phyloP scores from a whole-genome alignment of 2,888 invertebrate genomes.

The Deilephila elpenor region DNA sequence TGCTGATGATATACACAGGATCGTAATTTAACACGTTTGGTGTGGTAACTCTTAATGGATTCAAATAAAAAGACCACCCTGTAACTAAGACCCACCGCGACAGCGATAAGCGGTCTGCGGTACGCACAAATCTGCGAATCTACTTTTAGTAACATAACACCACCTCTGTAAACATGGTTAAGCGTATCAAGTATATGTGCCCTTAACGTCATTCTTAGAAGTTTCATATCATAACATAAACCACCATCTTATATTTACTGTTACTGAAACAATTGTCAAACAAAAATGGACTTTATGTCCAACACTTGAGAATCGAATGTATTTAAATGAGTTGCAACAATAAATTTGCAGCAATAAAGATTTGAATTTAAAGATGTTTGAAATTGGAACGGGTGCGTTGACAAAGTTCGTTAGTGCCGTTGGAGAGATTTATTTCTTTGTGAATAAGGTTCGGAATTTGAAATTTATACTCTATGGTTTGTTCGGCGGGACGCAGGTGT shows the following conservation, averaged over 20 bases:
- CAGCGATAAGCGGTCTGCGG: conserved; percentile 56
- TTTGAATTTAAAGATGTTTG: conserved; percentile 73
- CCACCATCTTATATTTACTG: conserved; percentile 39
- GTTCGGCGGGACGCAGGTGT: conserved; percentile 35
- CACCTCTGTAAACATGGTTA: conserved; percentile 66
- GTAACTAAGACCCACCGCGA: conserved; percentile 53
- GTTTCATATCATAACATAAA: conserved; percentile 63
- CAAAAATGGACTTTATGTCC: conserved; percentile 39
- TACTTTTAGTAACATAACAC: conserved; percentile 70
- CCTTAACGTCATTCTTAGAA: conserved; percentile 58
- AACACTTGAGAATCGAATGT: background rate
- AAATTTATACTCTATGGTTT: conserved; percentile 29
- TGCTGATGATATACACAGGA: background rate
- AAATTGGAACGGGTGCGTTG: conserved; percentile 69
- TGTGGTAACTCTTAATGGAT: background rate
- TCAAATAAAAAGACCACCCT: conserved; percentile 55
- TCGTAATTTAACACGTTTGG: conserved; percentile 2
- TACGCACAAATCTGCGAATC: conserved; percentile 78
- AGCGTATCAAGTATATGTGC: conserved; percentile 62
- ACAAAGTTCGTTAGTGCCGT: conserved; percentile 44
- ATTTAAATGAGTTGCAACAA: conserved; percentile 30
- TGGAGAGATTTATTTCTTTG: conserved; percentile 36
- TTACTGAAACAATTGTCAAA: conserved; percentile 40
- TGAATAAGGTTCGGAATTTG: conserved; percentile 45
- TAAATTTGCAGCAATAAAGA: conserved; percentile 59